phyloP scores from a whole-genome alignment of 1,140 invertebrate genomes.

The Eurosta solidaginis region DNA sequence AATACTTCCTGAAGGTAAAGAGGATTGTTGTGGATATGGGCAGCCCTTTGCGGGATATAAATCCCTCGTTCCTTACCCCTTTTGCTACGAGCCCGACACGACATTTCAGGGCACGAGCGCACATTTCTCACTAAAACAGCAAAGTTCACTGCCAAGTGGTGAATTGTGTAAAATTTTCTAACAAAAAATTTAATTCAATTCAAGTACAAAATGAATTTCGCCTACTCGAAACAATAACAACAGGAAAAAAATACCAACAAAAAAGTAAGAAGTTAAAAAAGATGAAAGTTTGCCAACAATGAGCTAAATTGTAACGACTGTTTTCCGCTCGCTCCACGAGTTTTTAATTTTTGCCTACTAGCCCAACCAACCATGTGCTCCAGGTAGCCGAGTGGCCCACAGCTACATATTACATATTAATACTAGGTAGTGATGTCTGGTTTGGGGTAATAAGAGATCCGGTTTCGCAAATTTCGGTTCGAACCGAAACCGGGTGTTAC shows the following conservation, averaged over 20 bases:
- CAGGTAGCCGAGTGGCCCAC: background rate
- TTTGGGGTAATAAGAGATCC: too few species aligned
- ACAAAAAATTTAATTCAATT: constrained; percentile 12
- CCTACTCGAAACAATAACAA: constrained; percentile 1
- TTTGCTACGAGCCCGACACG: too few species aligned
- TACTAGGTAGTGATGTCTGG: too few species aligned
- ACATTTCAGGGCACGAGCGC: background rate
- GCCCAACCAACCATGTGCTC: background rate
- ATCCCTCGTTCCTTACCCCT: too few species aligned
- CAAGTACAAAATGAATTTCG: constrained; percentile 14
- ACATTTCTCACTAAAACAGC: too few species aligned
- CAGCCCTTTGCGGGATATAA: too few species aligned
- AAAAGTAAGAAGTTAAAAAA: background rate
- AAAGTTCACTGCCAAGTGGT: background rate
- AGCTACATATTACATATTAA: too few species aligned
- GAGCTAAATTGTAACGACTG: background rate
- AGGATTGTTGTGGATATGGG: too few species aligned
- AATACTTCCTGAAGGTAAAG: too few species aligned
- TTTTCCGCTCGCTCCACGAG: background rate
- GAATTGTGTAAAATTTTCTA: background rate
- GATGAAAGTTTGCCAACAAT: background rate
- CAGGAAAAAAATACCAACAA: background rate
- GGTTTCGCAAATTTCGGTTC: too few species aligned
- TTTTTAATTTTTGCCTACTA: background rate
- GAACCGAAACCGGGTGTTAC: too few species aligned